These are phyloP conservation scores for Etheostoma perlongum DNA, from an alignment of 2,797 vertebrate species.

Conservation along the genomic window DNA sequence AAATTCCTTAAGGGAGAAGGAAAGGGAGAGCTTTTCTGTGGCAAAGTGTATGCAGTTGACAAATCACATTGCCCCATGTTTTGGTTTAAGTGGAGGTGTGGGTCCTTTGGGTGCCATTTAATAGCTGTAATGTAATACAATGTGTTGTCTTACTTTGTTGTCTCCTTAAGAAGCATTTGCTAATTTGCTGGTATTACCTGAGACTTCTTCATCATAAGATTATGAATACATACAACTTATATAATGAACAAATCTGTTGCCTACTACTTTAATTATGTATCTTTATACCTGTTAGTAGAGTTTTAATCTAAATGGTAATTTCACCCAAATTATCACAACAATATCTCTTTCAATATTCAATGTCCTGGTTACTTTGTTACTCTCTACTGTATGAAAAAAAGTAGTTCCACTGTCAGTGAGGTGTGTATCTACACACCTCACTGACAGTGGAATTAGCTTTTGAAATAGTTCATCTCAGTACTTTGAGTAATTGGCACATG, in stretches of 20 bases:
- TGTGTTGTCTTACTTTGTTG: background rate
- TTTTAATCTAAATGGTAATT: constrained; percentile 15
- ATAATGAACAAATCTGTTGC: background rate
- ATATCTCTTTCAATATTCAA: background rate
- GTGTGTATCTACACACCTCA: background rate
- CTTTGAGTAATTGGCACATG: background rate
- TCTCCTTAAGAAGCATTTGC: background rate
- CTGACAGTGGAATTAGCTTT: background rate
- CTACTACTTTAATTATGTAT: background rate
- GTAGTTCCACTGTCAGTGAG: no score
- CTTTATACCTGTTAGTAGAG: background rate
- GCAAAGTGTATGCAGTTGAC: constrained; percentile 71
- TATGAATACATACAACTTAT: background rate
- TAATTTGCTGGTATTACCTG: background rate
- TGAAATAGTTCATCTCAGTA: background rate
- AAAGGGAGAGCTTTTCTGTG: constrained; percentile 63
- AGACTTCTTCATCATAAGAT: background rate
- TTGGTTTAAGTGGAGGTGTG: constrained; percentile 28
- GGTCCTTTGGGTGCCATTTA: constrained; percentile 30
- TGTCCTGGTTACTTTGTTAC: background rate
- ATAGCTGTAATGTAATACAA: constrained; percentile 9
- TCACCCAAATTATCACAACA: background rate
- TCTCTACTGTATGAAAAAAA: background rate
- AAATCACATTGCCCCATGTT: constrained; percentile 51
- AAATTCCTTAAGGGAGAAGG: constrained; percentile 76